Evolutionary conservation across 2,888 invertebrate genomes (phyloP), one percentile per base, ranked within the genome.

Genomic region (Epicampocera succincta): DNA sequence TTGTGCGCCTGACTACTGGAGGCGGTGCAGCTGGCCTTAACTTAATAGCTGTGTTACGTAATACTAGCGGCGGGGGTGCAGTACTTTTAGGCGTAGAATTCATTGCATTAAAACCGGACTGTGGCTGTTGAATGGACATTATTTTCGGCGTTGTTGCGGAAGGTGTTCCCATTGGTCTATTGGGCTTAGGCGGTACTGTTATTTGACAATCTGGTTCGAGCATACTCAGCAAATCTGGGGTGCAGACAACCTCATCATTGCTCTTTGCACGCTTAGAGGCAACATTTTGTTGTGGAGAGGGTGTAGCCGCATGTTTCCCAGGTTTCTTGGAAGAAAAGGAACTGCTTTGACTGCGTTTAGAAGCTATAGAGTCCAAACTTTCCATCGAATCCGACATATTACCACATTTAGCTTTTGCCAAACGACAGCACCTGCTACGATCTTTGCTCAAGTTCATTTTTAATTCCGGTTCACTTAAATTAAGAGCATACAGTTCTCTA

Each of bases 181-280:
- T 66, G 3, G 84, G 48, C 68, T 87, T 90, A n/a, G 83, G 82
- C 0, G 87, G 15, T 3, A 90, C 87, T 1, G 90, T 90, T 12
- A 90, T 85, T 82, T 90, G 89, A 72, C 90, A 90, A 68, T 90
- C 90, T 0, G 90, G 89, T 48, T 90, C 89, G 11, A 90, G 80
- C 89, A 91, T 89, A 76, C 90, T 90, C 2, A 91, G 83, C 25
- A 91, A 84, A 87, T 94, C 94, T 0, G 94, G 94, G 0, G 94
- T 94, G 83, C 94, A 94, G 17, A 94, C 93, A 13, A 94, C 93
- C 85, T 93, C 92, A 80, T 89, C 89, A 56, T 90, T 90, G 2
- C 84, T 81, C 81, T 90, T 90, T 0, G 83, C 40, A 12, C 87
- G 87, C 63, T 90, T 90, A 0, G 87, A 74, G n/a, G 85, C 46